phyloP scores from a whole-genome alignment of 2,113 vertebrate genomes.

The Halichoerus grypus region DNA sequence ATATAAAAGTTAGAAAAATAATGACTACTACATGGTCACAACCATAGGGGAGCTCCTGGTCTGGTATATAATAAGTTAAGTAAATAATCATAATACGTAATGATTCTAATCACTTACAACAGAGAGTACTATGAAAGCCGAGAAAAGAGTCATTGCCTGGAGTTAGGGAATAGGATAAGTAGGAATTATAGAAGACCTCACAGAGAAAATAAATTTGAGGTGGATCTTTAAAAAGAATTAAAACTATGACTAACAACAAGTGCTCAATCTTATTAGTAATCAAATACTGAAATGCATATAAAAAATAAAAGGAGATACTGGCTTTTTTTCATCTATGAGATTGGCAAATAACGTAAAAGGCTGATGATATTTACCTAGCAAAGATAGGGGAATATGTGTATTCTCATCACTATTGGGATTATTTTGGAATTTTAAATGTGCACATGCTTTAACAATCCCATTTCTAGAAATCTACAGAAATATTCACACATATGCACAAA shows the following conservation, averaged over 20 bases:
- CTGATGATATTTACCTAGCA: neutral
- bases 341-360: slow-evolving; percentile 13
- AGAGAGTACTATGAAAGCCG: neutral
- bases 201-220: neutral
- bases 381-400: neutral
- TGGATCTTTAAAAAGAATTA: slow-evolving; percentile 14
- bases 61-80: neutral
- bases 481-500: slow-evolving; percentile 1
- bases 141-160: neutral
- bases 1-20: neutral
- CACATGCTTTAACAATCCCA: neutral
- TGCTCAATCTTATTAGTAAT: neutral
- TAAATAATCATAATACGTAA: neutral
- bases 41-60: neutral
- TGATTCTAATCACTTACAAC: neutral
- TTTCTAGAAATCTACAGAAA: slow-evolving; percentile 35
- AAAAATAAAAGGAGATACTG: neutral
- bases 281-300: neutral
- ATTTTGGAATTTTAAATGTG: neutral
- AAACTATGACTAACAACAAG: neutral
- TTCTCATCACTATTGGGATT: neutral
- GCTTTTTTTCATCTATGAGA: neutral
- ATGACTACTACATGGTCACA: neutral
- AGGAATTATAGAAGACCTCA: neutral
- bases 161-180: neutral